Evolutionary conservation across 1,140 invertebrate species (phyloP).

Genomic region (Drosophila funebris): DNA sequence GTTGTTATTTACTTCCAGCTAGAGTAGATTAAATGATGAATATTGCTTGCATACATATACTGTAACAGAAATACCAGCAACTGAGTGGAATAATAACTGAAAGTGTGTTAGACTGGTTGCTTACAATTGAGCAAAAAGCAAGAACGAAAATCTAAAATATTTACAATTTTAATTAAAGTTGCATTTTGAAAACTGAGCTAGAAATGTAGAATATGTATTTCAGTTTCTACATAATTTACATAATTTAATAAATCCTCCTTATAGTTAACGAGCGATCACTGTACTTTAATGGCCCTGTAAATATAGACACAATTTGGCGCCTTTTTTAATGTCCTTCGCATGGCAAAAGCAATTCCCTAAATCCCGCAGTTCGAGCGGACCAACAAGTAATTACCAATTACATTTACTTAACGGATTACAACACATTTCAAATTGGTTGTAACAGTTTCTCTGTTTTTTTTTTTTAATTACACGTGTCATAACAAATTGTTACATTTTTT

Average conservation of each 20-base stretch:
- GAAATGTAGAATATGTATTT: too few species aligned
- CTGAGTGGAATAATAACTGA: too few species aligned
- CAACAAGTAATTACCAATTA: constrained; percentile 32
- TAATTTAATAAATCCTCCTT: too few species aligned
- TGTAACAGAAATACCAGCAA: neutral
- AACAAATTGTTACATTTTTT: constrained; percentile 57
- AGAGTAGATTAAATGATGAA: neutral
- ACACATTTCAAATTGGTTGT: constrained; percentile 3
- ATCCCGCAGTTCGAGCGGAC: neutral
- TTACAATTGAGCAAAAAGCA: too few species aligned
- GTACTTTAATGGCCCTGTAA: too few species aligned
- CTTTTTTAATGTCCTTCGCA: neutral
- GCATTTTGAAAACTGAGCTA: too few species aligned
- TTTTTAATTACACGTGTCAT: constrained; percentile 59
- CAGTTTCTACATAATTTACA: too few species aligned
- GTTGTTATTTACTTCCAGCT: constrained; percentile 1
- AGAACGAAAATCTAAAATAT: too few species aligned
- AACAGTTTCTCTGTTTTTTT: constrained; percentile 1
- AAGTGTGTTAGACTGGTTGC: too few species aligned
- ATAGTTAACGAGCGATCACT: too few species aligned
- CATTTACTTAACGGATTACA: constrained; percentile 17
- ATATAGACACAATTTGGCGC: neutral
- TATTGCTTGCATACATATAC: neutral
- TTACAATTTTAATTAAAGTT: too few species aligned
- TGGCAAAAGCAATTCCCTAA: neutral